A percentile compares a stretch with the other conserved stretches of the same genome.
phyloP scores from a whole-genome alignment of 2,113 vertebrate species.

The Rhombomys opimus region DNA sequence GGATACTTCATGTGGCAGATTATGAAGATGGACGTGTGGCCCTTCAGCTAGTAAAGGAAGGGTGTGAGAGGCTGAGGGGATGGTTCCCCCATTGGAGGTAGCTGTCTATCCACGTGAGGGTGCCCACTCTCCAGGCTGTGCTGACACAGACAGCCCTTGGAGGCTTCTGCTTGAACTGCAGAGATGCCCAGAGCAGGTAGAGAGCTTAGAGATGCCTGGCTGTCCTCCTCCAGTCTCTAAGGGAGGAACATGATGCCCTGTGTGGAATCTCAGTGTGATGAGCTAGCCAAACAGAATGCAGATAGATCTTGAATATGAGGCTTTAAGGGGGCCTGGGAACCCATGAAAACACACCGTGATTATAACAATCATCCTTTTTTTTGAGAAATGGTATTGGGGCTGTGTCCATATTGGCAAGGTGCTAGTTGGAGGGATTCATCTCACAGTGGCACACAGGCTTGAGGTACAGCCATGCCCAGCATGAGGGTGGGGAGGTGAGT shows the following conservation, averaged over 20 bases:
- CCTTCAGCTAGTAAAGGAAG: too few relatives aligned
- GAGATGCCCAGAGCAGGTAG: neutral
- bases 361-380: neutral
- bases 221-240: neutral
- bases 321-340: neutral
- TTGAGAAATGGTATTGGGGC: neutral
- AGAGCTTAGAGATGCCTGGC: neutral
- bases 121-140: neutral
- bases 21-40: neutral
- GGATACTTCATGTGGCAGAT: neutral
- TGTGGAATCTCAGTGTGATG: neutral
- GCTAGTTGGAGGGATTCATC: too few relatives aligned
- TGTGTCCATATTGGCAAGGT: neutral
- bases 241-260: neutral
- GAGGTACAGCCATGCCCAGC: neutral
- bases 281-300: neutral
- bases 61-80: neutral
- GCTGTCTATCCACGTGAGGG: neutral
- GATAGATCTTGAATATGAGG: neutral
- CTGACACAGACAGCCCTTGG: neutral
- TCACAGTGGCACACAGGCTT: accelerated
- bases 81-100: accelerated
- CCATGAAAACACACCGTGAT: neutral
- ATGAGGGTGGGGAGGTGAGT: accelerated
- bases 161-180: neutral